Conservation (phyloP, 2,888 invertebrate genomes). For the Rhabditophanes sp. region DNA sequence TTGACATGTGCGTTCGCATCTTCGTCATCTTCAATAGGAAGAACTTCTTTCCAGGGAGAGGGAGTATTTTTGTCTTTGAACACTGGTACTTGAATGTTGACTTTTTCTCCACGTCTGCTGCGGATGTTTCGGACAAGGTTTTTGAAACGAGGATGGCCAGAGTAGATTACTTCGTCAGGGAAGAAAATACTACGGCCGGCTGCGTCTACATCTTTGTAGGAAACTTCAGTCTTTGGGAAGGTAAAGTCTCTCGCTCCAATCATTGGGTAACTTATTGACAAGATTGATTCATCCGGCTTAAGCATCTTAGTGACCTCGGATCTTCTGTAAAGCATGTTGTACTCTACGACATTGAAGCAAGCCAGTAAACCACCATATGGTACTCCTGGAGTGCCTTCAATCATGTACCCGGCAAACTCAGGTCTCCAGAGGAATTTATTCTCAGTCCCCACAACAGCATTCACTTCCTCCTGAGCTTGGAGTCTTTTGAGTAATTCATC, state of each 20-base stretch:
- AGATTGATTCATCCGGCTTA: slow-evolving; percentile 59
- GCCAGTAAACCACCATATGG: slow-evolving; percentile 56
- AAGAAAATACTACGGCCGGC: slow-evolving; percentile 69
- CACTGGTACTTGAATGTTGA: slow-evolving; percentile 84
- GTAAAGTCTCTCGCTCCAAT: slow-evolving; percentile 78
- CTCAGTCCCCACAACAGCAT: slow-evolving; percentile 35
- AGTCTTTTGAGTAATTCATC: slow-evolving; percentile 61
- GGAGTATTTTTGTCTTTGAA: slow-evolving; percentile 68
- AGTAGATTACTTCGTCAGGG: slow-evolving; percentile 80
- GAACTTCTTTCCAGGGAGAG: slow-evolving; percentile 51
- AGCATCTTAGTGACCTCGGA: slow-evolving; percentile 54
- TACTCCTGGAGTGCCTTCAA: slow-evolving; percentile 86
- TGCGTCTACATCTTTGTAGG: slow-evolving; percentile 58
- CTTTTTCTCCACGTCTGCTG: slow-evolving; percentile 75
- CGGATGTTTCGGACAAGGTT: slow-evolving; percentile 84
- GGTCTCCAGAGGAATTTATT: slow-evolving; percentile 65
- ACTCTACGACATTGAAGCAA: slow-evolving; percentile 92
- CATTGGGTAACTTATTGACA: slow-evolving; percentile 80
- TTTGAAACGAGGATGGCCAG: slow-evolving; percentile 65
- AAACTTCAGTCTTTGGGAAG: slow-evolving; percentile 55
- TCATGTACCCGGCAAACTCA: slow-evolving; percentile 96
- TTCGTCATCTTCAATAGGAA: slow-evolving; percentile 50
- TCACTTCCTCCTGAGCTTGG: slow-evolving; percentile 50
- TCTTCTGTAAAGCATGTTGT: slow-evolving; percentile 68
- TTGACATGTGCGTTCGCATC: slow-evolving; percentile 53